Base-by-base conservation (phyloP, 2,113 vertebrate species). In the Mus spicilegus region DNA sequence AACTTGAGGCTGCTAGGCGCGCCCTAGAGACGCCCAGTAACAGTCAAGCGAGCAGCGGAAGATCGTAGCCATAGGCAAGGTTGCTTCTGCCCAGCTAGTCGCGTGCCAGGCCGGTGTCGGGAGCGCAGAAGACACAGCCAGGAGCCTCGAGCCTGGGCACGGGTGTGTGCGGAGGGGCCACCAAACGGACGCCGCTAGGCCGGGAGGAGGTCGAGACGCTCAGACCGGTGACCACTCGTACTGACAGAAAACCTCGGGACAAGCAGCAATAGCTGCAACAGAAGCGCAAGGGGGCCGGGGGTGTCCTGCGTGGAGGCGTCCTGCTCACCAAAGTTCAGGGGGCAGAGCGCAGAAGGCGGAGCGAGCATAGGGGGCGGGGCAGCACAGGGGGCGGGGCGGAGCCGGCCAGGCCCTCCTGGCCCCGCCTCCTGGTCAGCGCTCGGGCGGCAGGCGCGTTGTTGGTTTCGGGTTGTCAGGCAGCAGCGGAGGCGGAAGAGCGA, bases 401-500 rank as follows among this genome's bases (percentile, higher is more conserved):
- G 82, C 33, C 49, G 28, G 49, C 89, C 56, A 30, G 42, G 88
- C 82, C 90, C 86, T 86, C 95, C 2, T 5, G 30, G 97, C 97
- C 91, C 96, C 96, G 86, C 97, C 97, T 92, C 92, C 90, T 10
- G 87, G 97, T 94, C 94, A 5, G 95, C 85, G 80, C 91, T 87
- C 77, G 1, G 58, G 94, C 93, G 87, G 75, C 76, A 4, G 56
- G 87, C 91, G 91, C 95, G 94, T 96, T 72, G 97, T 98, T 98
- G 97, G 97, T 97, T 96, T 97, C 95, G 75, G 97, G 97, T 98
- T 97, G 97, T 97, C 97, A 97, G 95, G 97, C 97, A 97, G 97
- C 97, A 97, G 67, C 67, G 0, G 91, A 67, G 0, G 92, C 67
- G 5, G 87, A 70, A 80, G 2, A 75, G 90, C 19, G 54, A 70